phyloP scores from a whole-genome alignment of 2,113 vertebrate species.

The Vulpes vulpes region DNA sequence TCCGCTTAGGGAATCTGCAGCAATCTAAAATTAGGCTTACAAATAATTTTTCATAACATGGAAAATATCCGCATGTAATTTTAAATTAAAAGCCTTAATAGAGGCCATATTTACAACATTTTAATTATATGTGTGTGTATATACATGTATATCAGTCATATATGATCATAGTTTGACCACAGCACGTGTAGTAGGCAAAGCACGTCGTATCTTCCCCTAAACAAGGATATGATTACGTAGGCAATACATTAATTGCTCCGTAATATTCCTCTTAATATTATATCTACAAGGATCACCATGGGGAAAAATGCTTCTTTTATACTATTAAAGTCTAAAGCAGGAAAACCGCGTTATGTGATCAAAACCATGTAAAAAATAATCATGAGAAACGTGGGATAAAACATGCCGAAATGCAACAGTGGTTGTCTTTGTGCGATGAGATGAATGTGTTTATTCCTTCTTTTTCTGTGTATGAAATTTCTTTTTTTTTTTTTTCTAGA shows the following conservation, averaged over 20 bases:
- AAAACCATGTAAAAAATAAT: not conserved
- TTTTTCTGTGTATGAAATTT: not conserved
- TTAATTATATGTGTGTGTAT: not conserved
- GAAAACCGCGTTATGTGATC: not conserved
- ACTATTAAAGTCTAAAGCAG: not conserved
- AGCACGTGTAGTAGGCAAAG: too few species aligned
- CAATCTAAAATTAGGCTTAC: not conserved
- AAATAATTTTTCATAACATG: not conserved
- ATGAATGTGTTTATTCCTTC: not conserved
- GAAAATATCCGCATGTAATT: not conserved
- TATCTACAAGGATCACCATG: not conserved
- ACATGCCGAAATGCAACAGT: not conserved
- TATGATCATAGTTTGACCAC: too few species aligned
- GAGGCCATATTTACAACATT: not conserved
- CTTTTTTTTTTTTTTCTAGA: not conserved
- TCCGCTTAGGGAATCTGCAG: not conserved
- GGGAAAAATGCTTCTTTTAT: not conserved
- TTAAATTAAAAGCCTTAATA: conserved; percentile 6
- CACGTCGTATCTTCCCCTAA: not conserved
- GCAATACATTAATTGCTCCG: not conserved
- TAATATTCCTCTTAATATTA: not conserved
- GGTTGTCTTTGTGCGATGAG: not conserved
- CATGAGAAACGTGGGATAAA: not conserved
- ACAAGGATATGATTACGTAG: not conserved
- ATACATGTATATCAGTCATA: not conserved